A percentile compares a stretch with the other conserved stretches of the same genome.
Evolutionary conservation across 1,140 invertebrate species (phyloP).

Genomic region (Oedothorax gibbosus): DNA sequence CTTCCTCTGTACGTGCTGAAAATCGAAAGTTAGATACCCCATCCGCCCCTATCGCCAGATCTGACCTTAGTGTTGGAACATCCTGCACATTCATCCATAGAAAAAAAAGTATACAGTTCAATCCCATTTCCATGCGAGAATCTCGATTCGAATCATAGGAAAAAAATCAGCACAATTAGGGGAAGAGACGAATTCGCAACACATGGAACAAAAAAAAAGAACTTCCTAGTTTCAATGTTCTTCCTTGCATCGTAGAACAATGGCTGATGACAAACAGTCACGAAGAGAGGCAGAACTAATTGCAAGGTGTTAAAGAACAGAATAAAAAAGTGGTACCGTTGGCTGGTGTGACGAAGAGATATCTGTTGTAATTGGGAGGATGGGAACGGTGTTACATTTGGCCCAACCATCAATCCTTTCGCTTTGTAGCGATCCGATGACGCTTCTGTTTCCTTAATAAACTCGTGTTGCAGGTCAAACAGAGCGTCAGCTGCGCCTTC

Average conservation of each 20-base stretch:
- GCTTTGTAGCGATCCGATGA: not conserved
- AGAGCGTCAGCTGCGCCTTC: no score
- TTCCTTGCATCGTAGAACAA: slow-evolving; percentile 12
- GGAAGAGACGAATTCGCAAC: not conserved
- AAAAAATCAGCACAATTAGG: slow-evolving; percentile 24
- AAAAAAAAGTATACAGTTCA: not conserved
- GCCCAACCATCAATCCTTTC: not conserved
- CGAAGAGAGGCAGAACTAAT: slow-evolving; percentile 34
- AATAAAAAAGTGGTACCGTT: not conserved
- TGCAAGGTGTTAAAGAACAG: not conserved
- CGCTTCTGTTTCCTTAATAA: no score
- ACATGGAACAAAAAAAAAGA: not conserved
- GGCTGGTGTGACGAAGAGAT: slow-evolving; percentile 14
- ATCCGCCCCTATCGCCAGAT: not conserved
- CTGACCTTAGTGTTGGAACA: not conserved
- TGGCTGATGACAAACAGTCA: slow-evolving; percentile 38
- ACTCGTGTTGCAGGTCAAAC: no score
- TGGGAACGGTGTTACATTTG: not conserved
- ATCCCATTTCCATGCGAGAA: slow-evolving; percentile 4
- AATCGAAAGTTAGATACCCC: slow-evolving; percentile 16
- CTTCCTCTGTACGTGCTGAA: not conserved
- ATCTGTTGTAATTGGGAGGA: not conserved
- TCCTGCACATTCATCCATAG: not conserved
- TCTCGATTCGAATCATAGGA: not conserved
- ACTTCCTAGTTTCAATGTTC: slow-evolving; percentile 30